Evolutionary conservation across 2,888 invertebrate genomes (phyloP).

Genomic region (Allolobophora icterica): DNA sequence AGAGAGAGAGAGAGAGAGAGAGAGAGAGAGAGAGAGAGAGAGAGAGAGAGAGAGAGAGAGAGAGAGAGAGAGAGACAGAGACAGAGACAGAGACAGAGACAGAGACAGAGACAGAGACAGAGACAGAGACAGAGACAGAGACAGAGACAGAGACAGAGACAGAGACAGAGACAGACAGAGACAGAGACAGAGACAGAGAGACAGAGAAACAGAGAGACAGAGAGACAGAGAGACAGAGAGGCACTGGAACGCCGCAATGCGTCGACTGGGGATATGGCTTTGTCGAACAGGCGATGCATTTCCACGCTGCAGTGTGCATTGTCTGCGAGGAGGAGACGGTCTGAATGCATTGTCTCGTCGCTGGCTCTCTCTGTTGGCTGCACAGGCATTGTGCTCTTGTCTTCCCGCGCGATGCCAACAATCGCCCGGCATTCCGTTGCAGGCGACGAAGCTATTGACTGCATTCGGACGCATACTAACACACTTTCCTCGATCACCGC

Average conservation of each 20-base stretch:
- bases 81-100: too few relatives aligned
- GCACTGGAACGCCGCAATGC: background rate
- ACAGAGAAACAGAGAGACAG: background rate
- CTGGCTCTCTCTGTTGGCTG: conserved; percentile 6
- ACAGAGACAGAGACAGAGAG: background rate
- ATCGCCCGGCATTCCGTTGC: background rate
- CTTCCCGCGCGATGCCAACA: background rate
- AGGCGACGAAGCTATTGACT: conserved; percentile 17
- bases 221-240: background rate
- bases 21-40: background rate
- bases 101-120: background rate
- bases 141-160: background rate
- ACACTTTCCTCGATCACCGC: background rate
- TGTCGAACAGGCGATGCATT: conserved; percentile 11
- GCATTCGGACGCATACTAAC: conserved; percentile 17
- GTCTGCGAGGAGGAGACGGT: background rate
- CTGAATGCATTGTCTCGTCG: conserved; percentile 11
- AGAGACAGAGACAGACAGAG: background rate
- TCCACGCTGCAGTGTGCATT: background rate
- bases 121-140: too few relatives aligned
- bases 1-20: background rate
- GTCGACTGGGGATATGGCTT: background rate
- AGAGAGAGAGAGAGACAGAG: too few relatives aligned
- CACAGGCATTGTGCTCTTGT: conserved; percentile 6
- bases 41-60: background rate